Evolutionary conservation across 2,113 vertebrate species (phyloP).

Genomic region (Chamaea fasciata): DNA sequence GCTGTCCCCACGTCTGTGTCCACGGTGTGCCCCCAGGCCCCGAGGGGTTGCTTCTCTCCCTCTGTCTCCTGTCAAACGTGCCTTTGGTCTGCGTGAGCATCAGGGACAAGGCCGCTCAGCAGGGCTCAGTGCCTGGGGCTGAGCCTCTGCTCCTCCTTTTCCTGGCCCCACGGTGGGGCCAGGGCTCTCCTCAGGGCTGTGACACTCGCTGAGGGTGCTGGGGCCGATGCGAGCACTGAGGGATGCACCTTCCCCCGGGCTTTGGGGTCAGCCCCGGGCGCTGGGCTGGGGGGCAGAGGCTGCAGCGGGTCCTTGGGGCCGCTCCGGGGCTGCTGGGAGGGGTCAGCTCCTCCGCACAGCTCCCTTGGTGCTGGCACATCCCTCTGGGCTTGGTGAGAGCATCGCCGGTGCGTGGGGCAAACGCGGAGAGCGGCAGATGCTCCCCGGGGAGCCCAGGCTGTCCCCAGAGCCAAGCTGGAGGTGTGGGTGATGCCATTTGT

Average conservation of each 20-base stretch:
- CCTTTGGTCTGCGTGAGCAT: not conserved
- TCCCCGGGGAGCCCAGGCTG: not conserved
- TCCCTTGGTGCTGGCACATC: not conserved
- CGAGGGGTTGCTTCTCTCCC: not conserved
- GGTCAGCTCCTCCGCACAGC: not conserved
- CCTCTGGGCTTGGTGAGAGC: rapidly evolving
- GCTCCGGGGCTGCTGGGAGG: not conserved
- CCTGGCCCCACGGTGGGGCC: not conserved
- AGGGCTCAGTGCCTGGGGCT: not conserved
- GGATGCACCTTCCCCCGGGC: not conserved
- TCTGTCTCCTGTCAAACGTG: not conserved
- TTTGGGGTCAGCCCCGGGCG: not conserved
- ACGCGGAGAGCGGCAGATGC: rapidly evolving
- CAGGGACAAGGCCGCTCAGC: not conserved
- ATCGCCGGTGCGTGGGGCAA: rapidly evolving
- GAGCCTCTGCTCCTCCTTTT: not conserved
- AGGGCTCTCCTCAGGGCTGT: not conserved
- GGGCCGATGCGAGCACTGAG: rapidly evolving
- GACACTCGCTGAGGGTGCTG: rapidly evolving
- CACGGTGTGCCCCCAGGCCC: not conserved
- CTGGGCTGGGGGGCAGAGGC: not conserved
- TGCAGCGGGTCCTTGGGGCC: rapidly evolving
- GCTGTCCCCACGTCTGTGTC: not conserved
- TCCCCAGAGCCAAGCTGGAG: not conserved
- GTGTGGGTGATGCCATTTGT: rapidly evolving